A percentile compares a stretch with the other conserved stretches of the same genome.
phyloP scores from a whole-genome alignment of 2,797 vertebrate species.

The Capromys pilorides region DNA sequence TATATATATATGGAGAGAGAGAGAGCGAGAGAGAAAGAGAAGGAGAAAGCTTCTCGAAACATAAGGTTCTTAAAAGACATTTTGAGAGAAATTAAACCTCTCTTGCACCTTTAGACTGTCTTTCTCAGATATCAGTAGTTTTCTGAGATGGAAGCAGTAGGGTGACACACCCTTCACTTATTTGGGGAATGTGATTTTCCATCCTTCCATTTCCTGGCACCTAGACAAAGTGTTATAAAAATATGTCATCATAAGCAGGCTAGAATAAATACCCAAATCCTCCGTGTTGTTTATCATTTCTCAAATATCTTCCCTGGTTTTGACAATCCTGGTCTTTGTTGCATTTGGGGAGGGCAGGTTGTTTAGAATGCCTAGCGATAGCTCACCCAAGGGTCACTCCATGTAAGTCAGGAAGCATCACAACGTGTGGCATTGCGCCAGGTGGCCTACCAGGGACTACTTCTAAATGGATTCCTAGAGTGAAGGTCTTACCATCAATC shows the following conservation, averaged over 20 bases:
- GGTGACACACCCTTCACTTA: slow-evolving; percentile 88
- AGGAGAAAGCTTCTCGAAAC: slow-evolving; percentile 79
- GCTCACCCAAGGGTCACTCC: slow-evolving; percentile 40
- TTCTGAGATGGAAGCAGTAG: slow-evolving; percentile 84
- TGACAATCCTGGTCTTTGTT: slow-evolving; percentile 71
- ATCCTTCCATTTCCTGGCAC: slow-evolving; percentile 81
- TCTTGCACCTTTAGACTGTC: slow-evolving; percentile 84
- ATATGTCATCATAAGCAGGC: slow-evolving; percentile 81
- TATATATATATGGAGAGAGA: no score
- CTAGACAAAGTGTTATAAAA: slow-evolving; percentile 81
- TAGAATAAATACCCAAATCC: slow-evolving; percentile 80
- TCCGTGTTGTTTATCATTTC: slow-evolving; percentile 79
- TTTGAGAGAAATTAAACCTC: slow-evolving; percentile 80
- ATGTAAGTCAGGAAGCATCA: slow-evolving; percentile 45
- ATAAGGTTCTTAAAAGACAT: slow-evolving; percentile 82
- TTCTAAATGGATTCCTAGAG: slow-evolving; percentile 39
- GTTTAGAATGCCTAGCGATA: slow-evolving; percentile 53
- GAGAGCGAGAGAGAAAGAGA: no score
- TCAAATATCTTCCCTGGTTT: slow-evolving; percentile 74
- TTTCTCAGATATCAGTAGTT: slow-evolving; percentile 84
- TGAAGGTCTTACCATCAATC: background rate
- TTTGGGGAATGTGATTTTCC: slow-evolving; percentile 88
- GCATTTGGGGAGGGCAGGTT: slow-evolving; percentile 43
- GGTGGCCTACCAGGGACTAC: background rate
- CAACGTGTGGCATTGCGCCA: slow-evolving; percentile 3